phyloP scores from a whole-genome alignment of 2,113 vertebrate genomes.

The Hippolais icterina region DNA sequence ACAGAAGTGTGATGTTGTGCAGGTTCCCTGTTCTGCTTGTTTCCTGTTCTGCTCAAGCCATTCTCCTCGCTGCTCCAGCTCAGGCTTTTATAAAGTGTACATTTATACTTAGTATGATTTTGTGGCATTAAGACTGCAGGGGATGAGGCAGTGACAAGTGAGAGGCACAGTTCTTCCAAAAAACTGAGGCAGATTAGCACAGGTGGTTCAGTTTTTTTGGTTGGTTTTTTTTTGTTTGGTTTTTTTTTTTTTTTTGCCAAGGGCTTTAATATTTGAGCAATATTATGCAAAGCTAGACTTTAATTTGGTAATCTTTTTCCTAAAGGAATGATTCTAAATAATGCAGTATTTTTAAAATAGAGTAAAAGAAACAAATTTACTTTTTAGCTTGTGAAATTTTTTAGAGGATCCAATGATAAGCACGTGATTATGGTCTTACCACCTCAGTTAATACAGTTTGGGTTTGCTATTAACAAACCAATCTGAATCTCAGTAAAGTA shows the following conservation, averaged over 20 bases:
- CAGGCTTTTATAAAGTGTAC: neutral
- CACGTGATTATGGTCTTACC: neutral
- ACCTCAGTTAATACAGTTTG: neutral
- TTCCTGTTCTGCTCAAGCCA: neutral
- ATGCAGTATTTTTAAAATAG: neutral
- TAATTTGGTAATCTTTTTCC: neutral
- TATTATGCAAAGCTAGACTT: neutral
- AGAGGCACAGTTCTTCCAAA: neutral
- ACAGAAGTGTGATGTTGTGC: neutral
- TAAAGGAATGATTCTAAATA: neutral
- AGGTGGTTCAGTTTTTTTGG: neutral
- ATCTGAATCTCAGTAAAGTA: neutral
- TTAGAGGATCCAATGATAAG: neutral
- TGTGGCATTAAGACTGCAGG: neutral
- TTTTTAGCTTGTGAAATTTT: neutral
- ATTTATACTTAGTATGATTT: neutral
- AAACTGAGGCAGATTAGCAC: neutral
- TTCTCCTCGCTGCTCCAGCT: neutral
- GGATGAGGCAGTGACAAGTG: neutral
- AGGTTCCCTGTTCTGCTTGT: neutral
- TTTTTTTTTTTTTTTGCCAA: neutral
- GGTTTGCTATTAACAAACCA: slow-evolving; percentile 12
- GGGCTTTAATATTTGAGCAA: neutral
- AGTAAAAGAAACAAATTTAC: neutral
- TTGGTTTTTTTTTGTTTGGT: no score